Evolutionary conservation across 2,888 invertebrate genomes (phyloP), one percentile per base, ranked within the genome.

Genomic region (Hypsopygia costalis): DNA sequence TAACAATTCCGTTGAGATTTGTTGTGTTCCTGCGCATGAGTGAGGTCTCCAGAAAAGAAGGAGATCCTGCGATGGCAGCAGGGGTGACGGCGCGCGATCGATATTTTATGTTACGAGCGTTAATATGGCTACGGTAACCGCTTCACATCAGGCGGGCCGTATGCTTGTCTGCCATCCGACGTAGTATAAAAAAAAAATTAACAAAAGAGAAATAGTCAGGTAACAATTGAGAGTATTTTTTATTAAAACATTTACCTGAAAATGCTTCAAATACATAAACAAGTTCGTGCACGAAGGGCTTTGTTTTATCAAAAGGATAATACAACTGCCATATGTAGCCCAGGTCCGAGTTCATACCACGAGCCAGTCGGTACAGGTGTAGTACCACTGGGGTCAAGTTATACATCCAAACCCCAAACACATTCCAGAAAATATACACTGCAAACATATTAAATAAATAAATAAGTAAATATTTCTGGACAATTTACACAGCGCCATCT

Each of bases 231-330:
- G 11, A 30, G 10, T 30, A 30, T 11, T 11, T 21, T 21, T 37
- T 9, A 36, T 50, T 30, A 6, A 11, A 25, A 11, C 11, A 46
- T 48, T 55, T 59, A 83, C 83, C 83, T 49, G 69, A 56, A 49
- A 61, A 73, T 22, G 55, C 58, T 63, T 85, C 83, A 41, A 75
- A 78, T 35, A 69, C 44, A 46, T 70, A 81, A 27, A 67, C 68
- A 11, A 79, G 40, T 46, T 62, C 67, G 46, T 81, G 78, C 43
- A 66, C 59, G 22, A 70, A 52, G 16, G 71, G 70, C 46, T 68
- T 61, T n/a, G 70, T 76, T 58, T 80, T 80, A 49, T 82, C 80
- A 54, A 82, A 80, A n/a, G 82, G 83, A 47, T 85, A 85, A 39
- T 59, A 47, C 46, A 74, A 53, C 40, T 70, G 71, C 76, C 74